Percentiles rank a stretch among this genome's conserved stretches.
Evolutionary conservation across 2,797 vertebrate genomes (phyloP).

Genomic region (Spinus pinus): DNA sequence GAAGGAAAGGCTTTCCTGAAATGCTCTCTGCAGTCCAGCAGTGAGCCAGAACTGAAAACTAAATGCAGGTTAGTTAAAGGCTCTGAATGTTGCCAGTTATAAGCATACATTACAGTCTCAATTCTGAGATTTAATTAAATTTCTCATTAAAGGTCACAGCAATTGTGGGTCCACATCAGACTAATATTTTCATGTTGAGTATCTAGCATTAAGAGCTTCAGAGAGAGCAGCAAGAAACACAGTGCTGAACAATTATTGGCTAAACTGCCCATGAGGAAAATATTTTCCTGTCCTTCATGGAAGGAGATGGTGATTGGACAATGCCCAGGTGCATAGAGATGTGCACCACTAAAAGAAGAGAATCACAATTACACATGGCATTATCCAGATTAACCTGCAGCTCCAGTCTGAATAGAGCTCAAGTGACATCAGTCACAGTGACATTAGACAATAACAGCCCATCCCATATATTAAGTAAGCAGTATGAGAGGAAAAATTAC

Average conservation of each 20-base stretch:
- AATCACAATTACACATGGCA: neutral
- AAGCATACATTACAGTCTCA: neutral
- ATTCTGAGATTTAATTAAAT: neutral
- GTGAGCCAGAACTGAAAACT: neutral
- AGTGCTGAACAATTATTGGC: neutral
- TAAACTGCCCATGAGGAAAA: neutral
- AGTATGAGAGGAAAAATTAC: neutral
- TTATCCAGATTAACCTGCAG: neutral
- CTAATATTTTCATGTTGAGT: neutral
- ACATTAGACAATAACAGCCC: neutral
- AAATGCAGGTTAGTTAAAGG: neutral
- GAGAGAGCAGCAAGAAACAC: neutral
- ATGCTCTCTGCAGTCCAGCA: neutral
- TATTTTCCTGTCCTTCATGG: neutral
- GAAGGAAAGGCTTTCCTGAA: neutral
- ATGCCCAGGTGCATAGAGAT: rapidly evolving
- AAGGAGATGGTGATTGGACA: neutral
- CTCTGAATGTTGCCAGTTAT: neutral
- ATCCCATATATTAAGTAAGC: neutral
- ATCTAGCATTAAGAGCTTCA: neutral
- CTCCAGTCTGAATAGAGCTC: neutral
- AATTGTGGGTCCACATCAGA: neutral
- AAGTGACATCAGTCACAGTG: neutral
- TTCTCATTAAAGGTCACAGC: neutral
- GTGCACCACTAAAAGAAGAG: neutral